These are phyloP conservation scores for Phortica okadai DNA, from an alignment of 2,888 invertebrate species.

Conservation along the genomic window DNA sequence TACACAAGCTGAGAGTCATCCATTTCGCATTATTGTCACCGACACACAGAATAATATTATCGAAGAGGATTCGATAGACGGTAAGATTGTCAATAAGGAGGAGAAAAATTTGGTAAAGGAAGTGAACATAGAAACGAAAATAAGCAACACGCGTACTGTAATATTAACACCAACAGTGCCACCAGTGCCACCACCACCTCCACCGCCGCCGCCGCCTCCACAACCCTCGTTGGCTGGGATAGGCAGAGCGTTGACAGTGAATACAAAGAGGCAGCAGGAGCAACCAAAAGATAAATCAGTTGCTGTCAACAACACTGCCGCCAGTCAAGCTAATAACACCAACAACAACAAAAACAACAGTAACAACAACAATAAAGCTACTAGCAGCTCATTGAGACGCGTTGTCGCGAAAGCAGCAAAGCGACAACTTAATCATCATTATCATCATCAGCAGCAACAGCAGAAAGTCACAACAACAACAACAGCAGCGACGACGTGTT, in stretches of 20 bases:
- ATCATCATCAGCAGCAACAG: conserved; percentile 38
- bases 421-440: conserved; percentile 40
- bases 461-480: conserved; percentile 16
- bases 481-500: conserved; percentile 23
- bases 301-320: conserved; percentile 31
- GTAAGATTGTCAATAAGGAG: conserved; percentile 52
- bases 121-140: background rate
- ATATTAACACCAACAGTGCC: background rate
- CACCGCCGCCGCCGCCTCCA: conserved; percentile 11
- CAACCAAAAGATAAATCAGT: conserved; percentile 44
- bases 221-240: background rate
- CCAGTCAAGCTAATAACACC: background rate
- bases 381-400: conserved; percentile 49
- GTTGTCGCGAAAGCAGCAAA: conserved; percentile 59
- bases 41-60: conserved; percentile 75
- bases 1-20: conserved; percentile 36
- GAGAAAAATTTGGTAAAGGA: background rate
- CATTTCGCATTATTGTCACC: conserved; percentile 74
- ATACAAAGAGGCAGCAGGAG: conserved; percentile 34
- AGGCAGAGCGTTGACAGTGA: conserved; percentile 4
- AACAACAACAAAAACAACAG: conserved; percentile 28
- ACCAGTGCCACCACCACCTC: conserved; percentile 18
- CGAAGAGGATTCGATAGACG: conserved; percentile 73
- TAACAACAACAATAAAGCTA: conserved; percentile 33
- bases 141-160: background rate